Conservation (phyloP, 2,797 vertebrate genomes). For the Myotis vivesi region DNA sequence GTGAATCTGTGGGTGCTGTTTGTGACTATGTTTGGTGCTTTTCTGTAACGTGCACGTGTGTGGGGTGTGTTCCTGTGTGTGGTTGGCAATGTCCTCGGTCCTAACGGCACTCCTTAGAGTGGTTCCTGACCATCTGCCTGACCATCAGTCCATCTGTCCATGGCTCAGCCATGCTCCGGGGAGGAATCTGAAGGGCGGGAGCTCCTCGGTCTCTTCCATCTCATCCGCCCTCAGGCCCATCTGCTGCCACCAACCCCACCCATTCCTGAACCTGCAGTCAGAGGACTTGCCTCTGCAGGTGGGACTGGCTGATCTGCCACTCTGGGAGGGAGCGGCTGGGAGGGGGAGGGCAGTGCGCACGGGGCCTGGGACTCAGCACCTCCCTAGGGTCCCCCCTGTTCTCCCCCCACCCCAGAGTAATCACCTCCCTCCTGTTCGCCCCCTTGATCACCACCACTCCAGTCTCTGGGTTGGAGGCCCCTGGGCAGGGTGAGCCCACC, state of each 20-base stretch:
- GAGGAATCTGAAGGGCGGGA: neutral
- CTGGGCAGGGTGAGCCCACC: neutral
- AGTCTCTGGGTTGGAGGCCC: neutral
- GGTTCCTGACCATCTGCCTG: neutral
- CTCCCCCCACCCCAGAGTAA: neutral
- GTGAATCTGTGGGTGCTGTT: no score
- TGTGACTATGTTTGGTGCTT: neutral
- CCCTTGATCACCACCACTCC: neutral
- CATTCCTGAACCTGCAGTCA: neutral
- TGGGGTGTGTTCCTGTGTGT: neutral
- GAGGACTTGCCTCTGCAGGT: neutral
- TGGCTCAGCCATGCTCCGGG: neutral
- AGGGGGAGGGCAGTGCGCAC: fast-evolving
- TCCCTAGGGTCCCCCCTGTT: neutral
- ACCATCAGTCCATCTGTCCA: neutral
- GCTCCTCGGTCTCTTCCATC: neutral
- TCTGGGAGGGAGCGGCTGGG: neutral
- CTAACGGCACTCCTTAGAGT: neutral
- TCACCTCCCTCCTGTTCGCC: neutral
- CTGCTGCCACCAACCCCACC: neutral
- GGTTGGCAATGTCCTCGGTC: neutral
- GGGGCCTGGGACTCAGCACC: neutral
- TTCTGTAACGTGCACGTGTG: neutral
- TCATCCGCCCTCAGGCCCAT: neutral
- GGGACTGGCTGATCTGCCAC: neutral